Conservation (phyloP, 2,888 invertebrate genomes). For the Psylliodes chrysocephalus region DNA sequence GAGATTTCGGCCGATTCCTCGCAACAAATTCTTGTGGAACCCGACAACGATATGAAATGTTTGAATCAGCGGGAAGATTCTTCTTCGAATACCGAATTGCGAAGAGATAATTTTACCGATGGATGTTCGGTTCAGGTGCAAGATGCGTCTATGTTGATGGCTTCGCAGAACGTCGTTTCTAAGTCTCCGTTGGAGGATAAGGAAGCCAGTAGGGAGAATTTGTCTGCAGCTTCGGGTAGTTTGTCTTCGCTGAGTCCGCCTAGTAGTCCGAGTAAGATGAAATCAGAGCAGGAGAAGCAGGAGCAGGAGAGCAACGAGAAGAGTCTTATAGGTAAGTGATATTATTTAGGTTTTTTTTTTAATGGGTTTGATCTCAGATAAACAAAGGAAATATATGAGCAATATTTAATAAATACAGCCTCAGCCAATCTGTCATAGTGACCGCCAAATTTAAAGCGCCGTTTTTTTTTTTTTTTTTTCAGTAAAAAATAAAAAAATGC, state of each 20-base stretch:
- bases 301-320: slow-evolving; percentile 70
- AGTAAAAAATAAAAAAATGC: too few relatives aligned
- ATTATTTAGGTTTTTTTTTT: slow-evolving; percentile 4
- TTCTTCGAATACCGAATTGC: neutral
- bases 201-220: slow-evolving; percentile 59
- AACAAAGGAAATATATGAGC: too few relatives aligned
- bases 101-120: slow-evolving; percentile 1
- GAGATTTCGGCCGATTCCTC: slow-evolving; percentile 18
- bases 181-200: slow-evolving; percentile 66
- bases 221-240: slow-evolving; percentile 62
- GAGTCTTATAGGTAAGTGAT: slow-evolving; percentile 54
- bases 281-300: slow-evolving; percentile 65
- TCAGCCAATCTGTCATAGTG: too few relatives aligned
- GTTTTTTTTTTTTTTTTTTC: too few relatives aligned
- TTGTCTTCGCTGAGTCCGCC: slow-evolving; percentile 63
- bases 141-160: slow-evolving; percentile 49
- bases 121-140: neutral
- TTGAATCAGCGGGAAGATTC: neutral
- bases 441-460: too few relatives aligned
- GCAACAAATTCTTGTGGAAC: slow-evolving; percentile 16
- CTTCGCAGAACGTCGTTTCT: slow-evolving; percentile 48
- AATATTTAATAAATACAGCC: too few relatives aligned
- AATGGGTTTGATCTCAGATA: too few relatives aligned
- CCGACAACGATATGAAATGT: slow-evolving; percentile 27
- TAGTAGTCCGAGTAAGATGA: slow-evolving; percentile 61